phyloP scores from a whole-genome alignment of 2,888 invertebrate species.

The Zonitis immaculata region DNA sequence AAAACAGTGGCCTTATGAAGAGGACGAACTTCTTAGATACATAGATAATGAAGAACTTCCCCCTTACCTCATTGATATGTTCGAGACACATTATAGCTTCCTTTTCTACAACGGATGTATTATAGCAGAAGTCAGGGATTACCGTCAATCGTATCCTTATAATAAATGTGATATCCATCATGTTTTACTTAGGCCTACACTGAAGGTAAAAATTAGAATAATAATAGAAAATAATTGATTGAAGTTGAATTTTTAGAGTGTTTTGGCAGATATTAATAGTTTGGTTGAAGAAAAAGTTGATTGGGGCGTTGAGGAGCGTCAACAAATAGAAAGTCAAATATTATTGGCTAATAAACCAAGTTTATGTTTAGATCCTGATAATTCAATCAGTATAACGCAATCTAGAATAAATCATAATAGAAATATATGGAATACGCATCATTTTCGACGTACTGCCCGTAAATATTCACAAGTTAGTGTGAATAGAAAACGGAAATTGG shows the following conservation, averaged over 20 bases:
- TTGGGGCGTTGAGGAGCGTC: conserved; percentile 72
- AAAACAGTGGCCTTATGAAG: conserved; percentile 81
- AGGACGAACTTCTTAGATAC: conserved; percentile 80
- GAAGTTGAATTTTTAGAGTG: conserved; percentile 40
- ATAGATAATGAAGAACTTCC: conserved; percentile 90
- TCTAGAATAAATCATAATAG: conserved; percentile 72
- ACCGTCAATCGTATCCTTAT: conserved; percentile 73
- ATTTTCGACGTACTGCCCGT: conserved; percentile 68
- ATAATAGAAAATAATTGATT: too few relatives aligned
- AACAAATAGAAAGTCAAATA: conserved; percentile 77
- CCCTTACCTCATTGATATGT: conserved; percentile 75
- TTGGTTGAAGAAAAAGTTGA: conserved; percentile 45
- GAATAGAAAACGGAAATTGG: conserved; percentile 83
- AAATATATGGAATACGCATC: conserved; percentile 68
- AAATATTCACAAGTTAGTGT: conserved; percentile 74
- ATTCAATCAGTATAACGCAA: conserved; percentile 70
- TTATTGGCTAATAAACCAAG: conserved; percentile 82
- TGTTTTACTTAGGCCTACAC: conserved; percentile 81
- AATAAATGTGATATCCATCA: conserved; percentile 79
- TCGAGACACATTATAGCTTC: conserved; percentile 78
- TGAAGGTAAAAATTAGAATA: conserved; percentile 59
- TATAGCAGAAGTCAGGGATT: conserved; percentile 86
- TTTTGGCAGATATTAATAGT: conserved; percentile 39
- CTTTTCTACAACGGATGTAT: conserved; percentile 90
- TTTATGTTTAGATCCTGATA: conserved; percentile 84